Evolutionary conservation across 1,140 invertebrate species (phyloP), one percentile per base, ranked within the genome.

Genomic region (Agrilus planipennis): DNA sequence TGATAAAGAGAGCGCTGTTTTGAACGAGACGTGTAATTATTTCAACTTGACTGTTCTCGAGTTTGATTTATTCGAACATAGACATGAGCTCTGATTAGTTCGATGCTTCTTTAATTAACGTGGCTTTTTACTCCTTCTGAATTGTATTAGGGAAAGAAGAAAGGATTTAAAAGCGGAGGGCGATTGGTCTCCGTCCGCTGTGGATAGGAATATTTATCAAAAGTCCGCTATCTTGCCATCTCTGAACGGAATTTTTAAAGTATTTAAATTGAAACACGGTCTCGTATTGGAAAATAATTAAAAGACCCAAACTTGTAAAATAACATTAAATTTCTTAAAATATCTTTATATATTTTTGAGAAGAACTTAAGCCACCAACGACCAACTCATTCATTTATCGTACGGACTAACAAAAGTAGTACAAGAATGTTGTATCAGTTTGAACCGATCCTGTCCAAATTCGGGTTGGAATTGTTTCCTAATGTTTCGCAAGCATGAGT

Each of bases 11-110:
- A 47, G 44, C 47, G 45, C 49, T 52, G 50, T 48, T 49, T 51
- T 39, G 55, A 53, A 56, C 57, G 51, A 60, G 57, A 60, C 55
- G 45, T 56, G 55, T 58, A 60, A 60, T 60, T 60, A 60, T 60
- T 60, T 60, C 55, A 53, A 46, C 51, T 43, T 51, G 52, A 49
- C 55, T 51, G 49, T 53, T 57, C 49, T 51, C n/a, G 49, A 57
- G 52, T 60, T 60, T 60, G 57, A 60, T 60, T 60, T 60, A 60
- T 60, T 52, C 41, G 45, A 47, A 55, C 55, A 60, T 55, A 53
- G 57, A 57, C 55, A 49, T 53, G 54, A 55, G 55, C 50, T 53
- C 57, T 58, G 57, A 58, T 60, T 60, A 58, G 54, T 54, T 60
- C 53, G 52, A 55, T 57, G 53, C 52, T 50, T 56, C 57, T 60